Evolutionary conservation across 2,797 vertebrate species (phyloP), one percentile per base, ranked within the genome.

Genomic region (Cottoperca gobio): DNA sequence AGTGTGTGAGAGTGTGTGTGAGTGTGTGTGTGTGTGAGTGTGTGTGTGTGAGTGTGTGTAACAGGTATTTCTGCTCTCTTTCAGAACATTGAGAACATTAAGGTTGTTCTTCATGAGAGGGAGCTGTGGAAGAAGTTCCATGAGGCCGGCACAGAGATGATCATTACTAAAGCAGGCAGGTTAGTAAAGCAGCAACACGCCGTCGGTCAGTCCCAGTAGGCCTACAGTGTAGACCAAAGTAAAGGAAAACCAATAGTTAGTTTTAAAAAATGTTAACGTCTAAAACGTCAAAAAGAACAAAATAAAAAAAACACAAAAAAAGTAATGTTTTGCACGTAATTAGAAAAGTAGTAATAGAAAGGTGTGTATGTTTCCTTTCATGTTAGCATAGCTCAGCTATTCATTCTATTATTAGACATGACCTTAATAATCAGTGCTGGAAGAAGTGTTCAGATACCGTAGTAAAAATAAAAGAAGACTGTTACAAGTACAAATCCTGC

Each of bases 51-150:
- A 43, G 42, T 10, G 10, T 28, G 37, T 28, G 1, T 82, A 9
- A 77, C 12, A 8, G 1, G 5, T 35, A 19, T 43, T 48, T 24
- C 8, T 2, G 2, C 16, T 73, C 68, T 70, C 42, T 62, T 66
- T 23, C 87, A 99, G 97, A 99, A 95, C 82, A 97, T 99, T 61
- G 97, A 99, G 94, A 99, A 96, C 91, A 98, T 99, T 88, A 99
- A 98, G 91, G 98, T 99, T 55, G 93, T 96, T 87, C 96, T 99
- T 86, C 97, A 99, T 8, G 97, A 99, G 92, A 95, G 97, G 84
- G 98, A 99, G 63, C 95, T 99, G 81, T 99, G 98, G 98, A 99
- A 97, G 95, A 97, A 97, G 92, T 99, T 99, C 85, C 96, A 99
- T 48, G 97, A 99, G 87, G 96, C 97, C 2, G 96, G 97, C 64